Conservation (phyloP, 1,140 invertebrate genomes). For the Acromyrmex heyeri region DNA sequence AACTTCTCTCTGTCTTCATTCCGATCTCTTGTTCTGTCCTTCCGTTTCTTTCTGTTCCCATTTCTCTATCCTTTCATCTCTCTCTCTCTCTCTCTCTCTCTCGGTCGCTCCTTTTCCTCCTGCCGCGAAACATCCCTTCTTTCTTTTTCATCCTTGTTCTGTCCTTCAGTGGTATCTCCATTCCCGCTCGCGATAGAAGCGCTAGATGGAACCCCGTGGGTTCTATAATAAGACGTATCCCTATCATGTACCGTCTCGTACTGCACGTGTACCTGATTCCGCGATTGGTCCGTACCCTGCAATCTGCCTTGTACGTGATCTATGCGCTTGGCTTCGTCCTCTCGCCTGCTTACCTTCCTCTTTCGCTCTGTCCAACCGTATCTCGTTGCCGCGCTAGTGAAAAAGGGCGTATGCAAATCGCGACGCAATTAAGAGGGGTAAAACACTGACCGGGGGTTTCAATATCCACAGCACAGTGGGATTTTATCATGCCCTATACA, state of each 20-base stretch:
- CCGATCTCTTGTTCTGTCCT: constrained; percentile 39
- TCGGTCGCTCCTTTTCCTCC: not conserved
- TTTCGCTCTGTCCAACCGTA: constrained; percentile 18
- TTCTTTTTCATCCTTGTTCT: constrained; percentile 42
- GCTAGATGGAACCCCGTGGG: constrained; percentile 60
- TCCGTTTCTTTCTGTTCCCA: constrained; percentile 12
- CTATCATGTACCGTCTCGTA: constrained; percentile 73
- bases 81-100: not conserved
- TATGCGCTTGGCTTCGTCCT: constrained; percentile 71
- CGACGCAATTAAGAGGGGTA: constrained; percentile 51
- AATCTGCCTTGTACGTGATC: constrained; percentile 81
- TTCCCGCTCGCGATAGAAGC: constrained; percentile 59
- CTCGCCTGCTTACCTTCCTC: constrained; percentile 26
- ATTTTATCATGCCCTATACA: constrained; percentile 16
- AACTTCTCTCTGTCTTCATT: constrained; percentile 33
- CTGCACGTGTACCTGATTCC: constrained; percentile 79
- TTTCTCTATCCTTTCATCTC: not conserved
- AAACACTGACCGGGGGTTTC: constrained; percentile 21
- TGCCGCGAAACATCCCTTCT: not conserved
- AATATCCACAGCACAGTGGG: constrained; percentile 19
- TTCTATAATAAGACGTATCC: constrained; percentile 79
- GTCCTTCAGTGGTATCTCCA: constrained; percentile 58
- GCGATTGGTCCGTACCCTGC: constrained; percentile 78
- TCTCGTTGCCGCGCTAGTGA: constrained; percentile 34
- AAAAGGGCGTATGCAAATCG: constrained; percentile 55